These are phyloP conservation scores for Micromussa lordhowensis DNA, from an alignment of 92 coral and sea anemone genomes.

Conservation along the genomic window DNA sequence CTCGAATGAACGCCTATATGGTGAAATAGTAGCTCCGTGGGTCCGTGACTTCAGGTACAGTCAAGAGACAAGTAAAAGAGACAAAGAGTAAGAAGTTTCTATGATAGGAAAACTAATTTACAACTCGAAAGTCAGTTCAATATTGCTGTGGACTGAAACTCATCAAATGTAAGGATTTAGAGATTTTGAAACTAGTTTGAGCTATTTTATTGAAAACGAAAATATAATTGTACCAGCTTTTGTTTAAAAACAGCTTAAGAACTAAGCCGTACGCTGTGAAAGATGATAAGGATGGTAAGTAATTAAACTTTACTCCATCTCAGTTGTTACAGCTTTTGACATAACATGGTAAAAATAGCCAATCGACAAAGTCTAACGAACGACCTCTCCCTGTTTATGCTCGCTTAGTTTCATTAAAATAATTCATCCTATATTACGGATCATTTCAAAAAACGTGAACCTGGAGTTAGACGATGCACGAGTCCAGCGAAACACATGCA, in stretches of 20 bases:
- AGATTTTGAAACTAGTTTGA: background rate
- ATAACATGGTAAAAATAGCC: background rate
- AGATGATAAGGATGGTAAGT: background rate
- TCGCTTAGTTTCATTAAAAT: background rate
- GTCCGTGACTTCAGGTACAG: background rate
- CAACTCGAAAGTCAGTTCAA: background rate
- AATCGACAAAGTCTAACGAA: background rate
- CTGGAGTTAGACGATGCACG: background rate
- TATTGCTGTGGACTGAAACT: background rate
- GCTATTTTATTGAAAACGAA: background rate
- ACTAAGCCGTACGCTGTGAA: background rate
- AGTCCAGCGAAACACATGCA: background rate
- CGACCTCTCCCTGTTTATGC: background rate
- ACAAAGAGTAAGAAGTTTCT: background rate
- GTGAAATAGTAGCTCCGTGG: background rate
- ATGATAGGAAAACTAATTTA: background rate
- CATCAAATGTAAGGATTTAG: background rate
- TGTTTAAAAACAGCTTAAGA: background rate
- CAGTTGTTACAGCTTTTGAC: background rate
- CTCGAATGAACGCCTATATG: slow-evolving; percentile 18
- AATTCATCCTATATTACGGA: background rate
- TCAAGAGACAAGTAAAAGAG: background rate
- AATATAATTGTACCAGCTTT: background rate
- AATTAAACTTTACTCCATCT: background rate
- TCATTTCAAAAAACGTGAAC: background rate